Conservation (phyloP, 2,888 invertebrate species). For the Nemotelus nigrinus region DNA sequence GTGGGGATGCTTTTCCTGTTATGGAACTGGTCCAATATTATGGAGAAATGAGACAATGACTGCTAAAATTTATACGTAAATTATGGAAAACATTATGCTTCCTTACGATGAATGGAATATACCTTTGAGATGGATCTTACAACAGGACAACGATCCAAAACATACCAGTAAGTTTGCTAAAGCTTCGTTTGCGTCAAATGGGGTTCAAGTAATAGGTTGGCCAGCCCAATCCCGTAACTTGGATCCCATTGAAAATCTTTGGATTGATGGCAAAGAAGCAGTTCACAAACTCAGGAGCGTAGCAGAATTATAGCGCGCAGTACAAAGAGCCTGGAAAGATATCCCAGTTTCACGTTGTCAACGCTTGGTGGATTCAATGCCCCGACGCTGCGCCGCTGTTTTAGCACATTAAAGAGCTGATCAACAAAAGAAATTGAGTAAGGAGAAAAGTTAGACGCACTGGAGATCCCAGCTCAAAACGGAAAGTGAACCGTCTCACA, state of each 20-base stretch:
- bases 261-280: constrained; percentile 31
- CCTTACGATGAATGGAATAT: constrained; percentile 49
- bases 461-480: too few relatives aligned
- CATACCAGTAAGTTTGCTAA: constrained; percentile 5
- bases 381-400: constrained; percentile 25
- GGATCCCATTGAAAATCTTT: constrained; percentile 42
- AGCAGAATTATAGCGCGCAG: constrained; percentile 5
- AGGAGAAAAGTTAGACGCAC: too few relatives aligned
- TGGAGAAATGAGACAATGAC: constrained; percentile 51
- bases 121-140: constrained; percentile 49
- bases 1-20: constrained; percentile 50
- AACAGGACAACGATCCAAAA: too few relatives aligned
- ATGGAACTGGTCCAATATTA: constrained; percentile 51
- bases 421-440: neutral
- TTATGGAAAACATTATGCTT: constrained; percentile 46
- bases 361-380: constrained; percentile 28
- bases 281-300: constrained; percentile 3
- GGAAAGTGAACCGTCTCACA: too few relatives aligned
- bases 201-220: constrained; percentile 12
- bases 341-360: constrained; percentile 16
- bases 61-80: constrained; percentile 48
- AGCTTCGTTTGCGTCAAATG: constrained; percentile 9
- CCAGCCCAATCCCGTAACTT: constrained; percentile 40
- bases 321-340: constrained; percentile 16
- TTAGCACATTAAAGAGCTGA: neutral